Percentiles rank a stretch among this genome's conserved stretches.
phyloP scores from a whole-genome alignment of 2,888 invertebrate species.

The Pachymerium ferrugineum region DNA sequence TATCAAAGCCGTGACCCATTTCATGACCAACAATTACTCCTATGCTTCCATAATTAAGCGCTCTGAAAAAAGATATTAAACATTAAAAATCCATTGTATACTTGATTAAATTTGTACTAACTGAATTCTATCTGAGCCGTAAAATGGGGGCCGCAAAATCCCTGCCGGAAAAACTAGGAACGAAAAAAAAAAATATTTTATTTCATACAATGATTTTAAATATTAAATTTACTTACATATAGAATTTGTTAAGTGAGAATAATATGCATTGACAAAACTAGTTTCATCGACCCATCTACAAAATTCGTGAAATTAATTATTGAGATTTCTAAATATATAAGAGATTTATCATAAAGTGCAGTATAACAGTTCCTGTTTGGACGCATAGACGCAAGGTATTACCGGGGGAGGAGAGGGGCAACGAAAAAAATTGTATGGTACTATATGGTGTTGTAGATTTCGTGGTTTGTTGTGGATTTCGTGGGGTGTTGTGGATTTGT shows the following conservation, averaged over 20 bases:
- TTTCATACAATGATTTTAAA: not conserved
- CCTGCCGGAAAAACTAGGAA: slow-evolving; percentile 2
- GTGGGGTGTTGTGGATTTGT: too few relatives aligned
- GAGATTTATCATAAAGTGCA: too few relatives aligned
- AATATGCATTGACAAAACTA: slow-evolving; percentile 11
- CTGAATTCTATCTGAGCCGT: not conserved
- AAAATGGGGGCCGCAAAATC: slow-evolving; percentile 1
- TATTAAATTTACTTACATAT: not conserved
- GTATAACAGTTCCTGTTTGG: too few relatives aligned
- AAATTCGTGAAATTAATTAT: not conserved
- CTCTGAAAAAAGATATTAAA: not conserved
- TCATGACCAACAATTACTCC: slow-evolving; percentile 16
- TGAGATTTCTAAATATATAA: too few relatives aligned
- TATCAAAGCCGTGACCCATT: slow-evolving; percentile 28
- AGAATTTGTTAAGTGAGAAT: not conserved
- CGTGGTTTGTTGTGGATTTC: too few relatives aligned
- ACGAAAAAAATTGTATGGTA: too few relatives aligned
- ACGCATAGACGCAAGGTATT: too few relatives aligned
- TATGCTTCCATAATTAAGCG: slow-evolving; percentile 25
- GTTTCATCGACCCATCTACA: not conserved
- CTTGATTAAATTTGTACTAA: not conserved
- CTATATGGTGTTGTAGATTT: too few relatives aligned
- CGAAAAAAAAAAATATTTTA: not conserved
- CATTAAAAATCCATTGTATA: not conserved
- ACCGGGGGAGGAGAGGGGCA: too few relatives aligned